phyloP scores from a whole-genome alignment of 2,797 vertebrate species.

The Eidolon dupreanum region DNA sequence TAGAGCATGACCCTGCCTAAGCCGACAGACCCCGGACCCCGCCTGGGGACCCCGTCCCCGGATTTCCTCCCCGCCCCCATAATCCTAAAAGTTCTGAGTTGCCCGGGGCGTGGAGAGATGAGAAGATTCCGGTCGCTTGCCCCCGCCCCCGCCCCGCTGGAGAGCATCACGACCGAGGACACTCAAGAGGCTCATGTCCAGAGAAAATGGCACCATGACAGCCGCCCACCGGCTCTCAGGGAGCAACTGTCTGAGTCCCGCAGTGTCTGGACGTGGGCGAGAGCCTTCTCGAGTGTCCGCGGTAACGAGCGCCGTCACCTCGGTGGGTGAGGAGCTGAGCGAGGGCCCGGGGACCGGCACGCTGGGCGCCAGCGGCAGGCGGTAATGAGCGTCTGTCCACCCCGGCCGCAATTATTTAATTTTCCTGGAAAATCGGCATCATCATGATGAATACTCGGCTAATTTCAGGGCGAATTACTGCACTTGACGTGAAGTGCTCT shows the following conservation, averaged over 20 bases:
- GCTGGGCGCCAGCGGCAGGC: not conserved
- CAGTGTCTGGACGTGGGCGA: not conserved
- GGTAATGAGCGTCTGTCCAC: slow-evolving; percentile 26
- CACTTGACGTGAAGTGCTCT: not conserved
- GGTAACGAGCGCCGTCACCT: not conserved
- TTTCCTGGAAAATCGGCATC: slow-evolving; percentile 57
- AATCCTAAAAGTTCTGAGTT: not conserved
- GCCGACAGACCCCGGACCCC: not conserved
- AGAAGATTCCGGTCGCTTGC: not conserved
- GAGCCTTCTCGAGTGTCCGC: not conserved
- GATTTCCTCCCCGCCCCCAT: not conserved
- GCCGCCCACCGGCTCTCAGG: not conserved
- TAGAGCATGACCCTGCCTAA: accelerated
- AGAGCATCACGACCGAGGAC: accelerated
- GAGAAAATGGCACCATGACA: accelerated
- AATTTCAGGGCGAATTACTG: slow-evolving; percentile 48
- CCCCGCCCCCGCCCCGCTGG: not conserved
- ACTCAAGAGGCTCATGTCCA: accelerated
- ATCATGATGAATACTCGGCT: slow-evolving; percentile 44
- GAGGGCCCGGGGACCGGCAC: not conserved
- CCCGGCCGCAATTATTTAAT: slow-evolving; percentile 63
- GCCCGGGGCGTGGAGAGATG: accelerated
- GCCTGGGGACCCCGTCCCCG: accelerated
- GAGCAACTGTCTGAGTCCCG: not conserved
- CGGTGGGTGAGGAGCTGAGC: not conserved